Percentiles rank a stretch among this genome's conserved stretches.
phyloP scores from a whole-genome alignment of 2,888 invertebrate genomes.

The Phyllotreta cruciferae region DNA sequence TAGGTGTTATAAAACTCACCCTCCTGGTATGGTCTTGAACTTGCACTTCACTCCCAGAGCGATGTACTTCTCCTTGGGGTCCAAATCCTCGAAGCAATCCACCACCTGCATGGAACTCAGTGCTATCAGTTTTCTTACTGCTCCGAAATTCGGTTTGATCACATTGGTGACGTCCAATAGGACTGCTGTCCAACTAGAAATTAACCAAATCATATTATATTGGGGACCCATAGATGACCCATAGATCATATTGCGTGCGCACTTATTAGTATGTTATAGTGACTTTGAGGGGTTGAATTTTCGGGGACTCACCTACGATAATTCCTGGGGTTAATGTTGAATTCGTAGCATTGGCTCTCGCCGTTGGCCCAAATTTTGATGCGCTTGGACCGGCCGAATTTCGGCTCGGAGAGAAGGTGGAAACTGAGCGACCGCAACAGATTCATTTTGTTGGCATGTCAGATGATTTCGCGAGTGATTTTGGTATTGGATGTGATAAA shows the following conservation, averaged over 20 bases:
- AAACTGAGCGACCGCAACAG: slow-evolving; percentile 6
- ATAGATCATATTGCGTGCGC: too few species aligned
- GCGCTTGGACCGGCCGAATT: slow-evolving; percentile 29
- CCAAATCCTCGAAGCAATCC: slow-evolving; percentile 27
- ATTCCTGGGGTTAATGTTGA: slow-evolving; percentile 30
- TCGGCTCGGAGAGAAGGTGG: slow-evolving; percentile 27
- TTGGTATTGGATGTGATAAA: too few species aligned
- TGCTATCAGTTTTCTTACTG: slow-evolving; percentile 23
- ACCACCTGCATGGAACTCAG: slow-evolving; percentile 20
- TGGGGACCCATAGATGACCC: too few species aligned
- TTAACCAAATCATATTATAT: too few species aligned
- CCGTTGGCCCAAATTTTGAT: slow-evolving; percentile 34
- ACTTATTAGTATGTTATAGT: too few species aligned
- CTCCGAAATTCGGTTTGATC: slow-evolving; percentile 28
- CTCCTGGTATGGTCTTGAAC: slow-evolving; percentile 19
- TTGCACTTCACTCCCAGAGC: slow-evolving; percentile 18
- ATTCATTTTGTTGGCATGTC: too few species aligned
- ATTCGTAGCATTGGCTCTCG: slow-evolving; percentile 27
- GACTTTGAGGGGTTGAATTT: too few species aligned
- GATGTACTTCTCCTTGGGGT: slow-evolving; percentile 1
- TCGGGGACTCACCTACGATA: background rate
- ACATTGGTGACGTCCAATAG: slow-evolving; percentile 21
- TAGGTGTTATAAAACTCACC: slow-evolving; percentile 24
- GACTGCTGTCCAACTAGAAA: slow-evolving; percentile 29
- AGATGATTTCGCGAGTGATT: too few species aligned